These are phyloP conservation scores for Aspidiotus rigidus DNA, from an alignment of 2,888 invertebrate species.

Conservation along the genomic window DNA sequence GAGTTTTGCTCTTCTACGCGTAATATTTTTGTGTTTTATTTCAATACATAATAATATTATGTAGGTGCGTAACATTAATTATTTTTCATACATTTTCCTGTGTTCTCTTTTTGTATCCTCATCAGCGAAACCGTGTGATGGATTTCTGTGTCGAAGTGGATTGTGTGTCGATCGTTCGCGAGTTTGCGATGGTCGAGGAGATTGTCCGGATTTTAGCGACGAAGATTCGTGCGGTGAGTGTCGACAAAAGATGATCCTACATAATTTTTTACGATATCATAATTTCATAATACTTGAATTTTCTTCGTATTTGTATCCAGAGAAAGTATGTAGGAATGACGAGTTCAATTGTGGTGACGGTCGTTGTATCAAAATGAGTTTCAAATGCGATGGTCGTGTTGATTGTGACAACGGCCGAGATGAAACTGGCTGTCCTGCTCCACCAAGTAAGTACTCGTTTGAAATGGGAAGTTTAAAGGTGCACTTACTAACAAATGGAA, in stretches of 20 bases:
- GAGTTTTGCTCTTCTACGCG: no score
- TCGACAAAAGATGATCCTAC: not conserved
- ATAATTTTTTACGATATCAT: no score
- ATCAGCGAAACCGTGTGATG: not conserved
- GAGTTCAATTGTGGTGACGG: constrained; percentile 68
- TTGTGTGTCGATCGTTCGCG: not conserved
- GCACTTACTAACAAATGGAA: no score
- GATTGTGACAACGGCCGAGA: constrained; percentile 68
- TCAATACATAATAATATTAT: no score
- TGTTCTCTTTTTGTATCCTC: not conserved
- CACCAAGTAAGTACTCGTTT: not conserved
- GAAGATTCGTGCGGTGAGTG: constrained; percentile 1
- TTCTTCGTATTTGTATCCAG: not conserved
- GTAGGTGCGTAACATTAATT: no score
- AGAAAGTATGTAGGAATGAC: no score
- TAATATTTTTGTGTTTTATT: no score
- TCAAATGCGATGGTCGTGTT: constrained; percentile 56
- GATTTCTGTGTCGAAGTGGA: not conserved
- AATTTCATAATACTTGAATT: constrained; percentile 40
- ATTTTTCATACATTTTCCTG: no score
- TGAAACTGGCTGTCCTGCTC: constrained; percentile 54
- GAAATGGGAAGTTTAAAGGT: no score
- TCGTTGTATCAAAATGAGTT: constrained; percentile 52
- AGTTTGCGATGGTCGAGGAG: not conserved
- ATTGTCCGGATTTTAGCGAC: constrained; percentile 11